Conservation (phyloP, 2,113 vertebrate species). For the Passerina amoena region DNA sequence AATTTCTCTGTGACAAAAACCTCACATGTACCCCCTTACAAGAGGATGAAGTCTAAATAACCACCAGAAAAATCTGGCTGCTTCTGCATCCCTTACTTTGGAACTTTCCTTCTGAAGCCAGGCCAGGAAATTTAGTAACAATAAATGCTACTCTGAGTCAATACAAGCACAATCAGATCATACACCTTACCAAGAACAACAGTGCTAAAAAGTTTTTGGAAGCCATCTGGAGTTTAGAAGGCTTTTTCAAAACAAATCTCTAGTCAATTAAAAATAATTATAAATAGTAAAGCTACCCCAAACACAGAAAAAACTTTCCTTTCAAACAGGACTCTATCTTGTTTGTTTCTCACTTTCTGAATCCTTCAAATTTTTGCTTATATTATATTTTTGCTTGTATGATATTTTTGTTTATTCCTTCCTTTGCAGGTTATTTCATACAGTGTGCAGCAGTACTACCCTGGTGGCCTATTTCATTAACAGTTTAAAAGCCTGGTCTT, state of each 20-base stretch:
- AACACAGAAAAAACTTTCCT: neutral
- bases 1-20: neutral
- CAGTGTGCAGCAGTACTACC: neutral
- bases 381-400: neutral
- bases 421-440: neutral
- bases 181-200: neutral
- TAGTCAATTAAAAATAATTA: neutral
- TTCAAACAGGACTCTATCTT: neutral
- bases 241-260: neutral
- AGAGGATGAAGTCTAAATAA: neutral
- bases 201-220: neutral
- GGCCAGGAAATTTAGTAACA: neutral
- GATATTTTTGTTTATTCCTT: neutral
- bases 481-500: neutral
- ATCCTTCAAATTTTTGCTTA: neutral
- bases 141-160: neutral
- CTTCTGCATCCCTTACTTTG: neutral
- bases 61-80: neutral
- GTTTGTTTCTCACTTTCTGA: neutral
- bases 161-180: neutral
- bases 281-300: neutral
- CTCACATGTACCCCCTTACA: accelerated
- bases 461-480: neutral
- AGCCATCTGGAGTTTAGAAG: neutral
- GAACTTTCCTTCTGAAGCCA: neutral